Base-by-base conservation (phyloP, 2,797 vertebrate species). In the Ciconia nigra region DNA sequence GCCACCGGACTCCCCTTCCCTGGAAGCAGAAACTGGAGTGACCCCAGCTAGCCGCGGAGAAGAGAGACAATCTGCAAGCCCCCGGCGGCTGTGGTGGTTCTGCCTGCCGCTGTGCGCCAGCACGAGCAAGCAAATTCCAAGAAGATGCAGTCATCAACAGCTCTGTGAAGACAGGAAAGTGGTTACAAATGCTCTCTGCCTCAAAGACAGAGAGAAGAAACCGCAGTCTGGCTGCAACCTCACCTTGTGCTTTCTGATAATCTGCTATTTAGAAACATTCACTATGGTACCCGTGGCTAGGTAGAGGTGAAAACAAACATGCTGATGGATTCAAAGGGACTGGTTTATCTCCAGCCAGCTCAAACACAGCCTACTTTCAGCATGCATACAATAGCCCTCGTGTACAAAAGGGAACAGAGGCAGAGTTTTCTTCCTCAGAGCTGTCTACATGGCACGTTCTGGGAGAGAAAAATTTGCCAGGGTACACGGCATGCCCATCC, bases 111-210 rank as follows among this genome's bases (percentile, higher is more conserved):
- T 97, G 79, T 97, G 97, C 42, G 76, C 94, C 94, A 86, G 96
- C 90, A 97, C 97, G 94, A 97, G 97, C 86, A 98, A 97, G 90
- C 93, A 74, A 98, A 98, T 99, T 99, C 98, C 98, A 98, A 97
- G 98, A 98, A 98, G 94, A 95, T 98, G 98, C 93, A 94, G 98
- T 98, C 97, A 98, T 97, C 97, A 25, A 86, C 94, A 98, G 97
- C 97, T 98, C 98, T 93, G 97, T 94, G 98, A 98, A 98, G 98
- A 98, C 98, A 97, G 98, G 97, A 98, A 98, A 96, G 96, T 71
- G 91, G 93, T 97, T 96, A 96, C 78, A 93, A 96, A 93, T 90
- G 94, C 94, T 93, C 61, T 89, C 70, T 94, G 95, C 89, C 90
- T 96, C 84, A 95, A 82, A 96, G 63, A 88, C 42, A 91, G 72